Evolutionary conservation across 1,140 invertebrate species (phyloP).

Genomic region (Micrasema minimum): DNA sequence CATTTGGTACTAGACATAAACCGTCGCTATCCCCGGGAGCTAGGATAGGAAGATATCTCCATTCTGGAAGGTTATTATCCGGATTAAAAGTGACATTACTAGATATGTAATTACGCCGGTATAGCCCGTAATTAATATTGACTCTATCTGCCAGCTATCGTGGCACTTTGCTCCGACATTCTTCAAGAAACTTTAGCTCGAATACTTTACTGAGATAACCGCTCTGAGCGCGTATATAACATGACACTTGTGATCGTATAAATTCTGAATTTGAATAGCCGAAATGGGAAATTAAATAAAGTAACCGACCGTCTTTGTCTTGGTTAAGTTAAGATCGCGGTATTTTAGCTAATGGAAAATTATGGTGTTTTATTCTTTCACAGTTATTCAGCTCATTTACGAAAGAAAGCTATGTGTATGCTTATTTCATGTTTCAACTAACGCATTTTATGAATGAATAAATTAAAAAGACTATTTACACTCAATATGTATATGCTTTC

Average conservation of each 20-base stretch:
- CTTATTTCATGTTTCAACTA: too few relatives aligned
- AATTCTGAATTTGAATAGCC: constrained; percentile 10
- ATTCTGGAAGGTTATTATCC: constrained; percentile 4
- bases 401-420: too few relatives aligned
- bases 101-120: neutral
- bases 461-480: too few relatives aligned
- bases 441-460: too few relatives aligned
- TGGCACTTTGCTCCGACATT: neutral
- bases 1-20: too few relatives aligned
- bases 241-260: constrained; percentile 17
- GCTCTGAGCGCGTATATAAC: neutral
- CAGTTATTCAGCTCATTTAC: too few relatives aligned
- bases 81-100: constrained; percentile 16
- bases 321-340: constrained; percentile 1
- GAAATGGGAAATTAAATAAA: constrained; percentile 20
- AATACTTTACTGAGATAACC: too few relatives aligned
- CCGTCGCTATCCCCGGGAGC: too few relatives aligned
- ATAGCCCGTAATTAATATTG: constrained; percentile 22
- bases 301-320: constrained; percentile 7
- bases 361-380: too few relatives aligned
- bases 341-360: too few relatives aligned
- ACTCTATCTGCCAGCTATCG: constrained; percentile 18
- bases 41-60: constrained; percentile 12
- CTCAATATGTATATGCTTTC: too few relatives aligned
- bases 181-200: neutral